Percentiles rank a stretch among this genome's conserved stretches.
Conservation (phyloP, 1,140 invertebrate species). For the Matsumurasca onukii region DNA sequence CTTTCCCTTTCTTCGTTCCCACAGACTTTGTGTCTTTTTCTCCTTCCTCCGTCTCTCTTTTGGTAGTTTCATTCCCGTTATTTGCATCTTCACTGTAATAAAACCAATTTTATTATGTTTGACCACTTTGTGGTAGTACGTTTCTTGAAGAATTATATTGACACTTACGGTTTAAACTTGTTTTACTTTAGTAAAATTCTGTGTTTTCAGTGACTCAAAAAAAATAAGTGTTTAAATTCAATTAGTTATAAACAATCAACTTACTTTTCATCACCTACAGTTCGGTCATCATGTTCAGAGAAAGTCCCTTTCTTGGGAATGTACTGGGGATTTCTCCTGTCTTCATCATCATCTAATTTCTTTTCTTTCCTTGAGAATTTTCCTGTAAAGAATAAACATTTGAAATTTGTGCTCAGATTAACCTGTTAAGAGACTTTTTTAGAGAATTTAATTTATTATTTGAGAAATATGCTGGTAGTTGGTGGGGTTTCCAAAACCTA, state of each 20-base stretch:
- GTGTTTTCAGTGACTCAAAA: too few species aligned
- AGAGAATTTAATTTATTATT: background rate
- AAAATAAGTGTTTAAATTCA: too few species aligned
- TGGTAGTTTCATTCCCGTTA: conserved; percentile 43
- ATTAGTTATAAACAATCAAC: too few species aligned
- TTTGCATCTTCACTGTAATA: conserved; percentile 4
- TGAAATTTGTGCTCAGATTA: background rate
- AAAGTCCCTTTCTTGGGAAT: conserved; percentile 95
- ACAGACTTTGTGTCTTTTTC: conserved; percentile 45
- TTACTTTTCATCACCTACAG: conserved; percentile 57
- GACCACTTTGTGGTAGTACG: too few species aligned
- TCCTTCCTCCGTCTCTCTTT: conserved; percentile 50
- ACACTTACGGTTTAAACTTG: too few species aligned
- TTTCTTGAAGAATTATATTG: too few species aligned
- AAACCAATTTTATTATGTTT: too few species aligned
- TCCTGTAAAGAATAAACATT: conserved; percentile 27
- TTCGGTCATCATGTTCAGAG: conserved; percentile 94
- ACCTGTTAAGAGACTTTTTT: background rate
- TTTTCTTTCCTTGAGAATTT: conserved; percentile 48
- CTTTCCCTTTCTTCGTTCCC: conserved; percentile 52
- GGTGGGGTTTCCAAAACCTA: conserved; percentile 2
- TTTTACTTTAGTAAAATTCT: too few species aligned
- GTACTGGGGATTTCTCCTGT: conserved; percentile 93
- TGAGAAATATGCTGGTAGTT: background rate
- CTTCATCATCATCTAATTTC: conserved; percentile 89